Evolutionary conservation across 2,113 vertebrate genomes (phyloP).

Genomic region (Elachura formosa): DNA sequence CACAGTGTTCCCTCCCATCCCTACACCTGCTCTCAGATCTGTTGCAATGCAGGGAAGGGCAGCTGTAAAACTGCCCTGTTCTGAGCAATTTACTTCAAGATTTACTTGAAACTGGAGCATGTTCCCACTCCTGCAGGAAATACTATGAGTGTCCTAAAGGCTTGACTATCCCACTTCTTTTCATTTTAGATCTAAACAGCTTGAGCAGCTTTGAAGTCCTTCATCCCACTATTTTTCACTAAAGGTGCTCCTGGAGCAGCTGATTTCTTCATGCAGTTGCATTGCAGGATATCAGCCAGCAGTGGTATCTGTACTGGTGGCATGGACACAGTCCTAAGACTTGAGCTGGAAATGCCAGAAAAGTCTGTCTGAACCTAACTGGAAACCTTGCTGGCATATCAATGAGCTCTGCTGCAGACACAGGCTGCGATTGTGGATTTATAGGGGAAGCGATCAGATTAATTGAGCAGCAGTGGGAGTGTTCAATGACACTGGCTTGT

Average conservation of each 20-base stretch:
- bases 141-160: neutral
- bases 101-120: neutral
- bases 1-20: neutral
- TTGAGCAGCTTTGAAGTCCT: neutral
- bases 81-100: neutral
- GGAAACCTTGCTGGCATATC: neutral
- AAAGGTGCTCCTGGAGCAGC: neutral
- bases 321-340: neutral
- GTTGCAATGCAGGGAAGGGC: neutral
- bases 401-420: constrained; percentile 7
- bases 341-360: neutral
- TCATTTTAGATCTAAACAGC: neutral
- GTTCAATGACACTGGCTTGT: neutral
- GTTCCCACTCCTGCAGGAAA: neutral
- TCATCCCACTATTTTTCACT: neutral
- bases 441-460: neutral
- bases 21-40: neutral
- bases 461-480: constrained; percentile 5
- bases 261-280: neutral
- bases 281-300: neutral
- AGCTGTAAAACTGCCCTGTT: neutral
- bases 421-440: neutral
- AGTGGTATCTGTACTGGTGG: neutral
- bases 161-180: neutral
- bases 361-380: neutral